phyloP scores from a whole-genome alignment of 1,140 invertebrate genomes.

The Phymorhynchus buccinoides region DNA sequence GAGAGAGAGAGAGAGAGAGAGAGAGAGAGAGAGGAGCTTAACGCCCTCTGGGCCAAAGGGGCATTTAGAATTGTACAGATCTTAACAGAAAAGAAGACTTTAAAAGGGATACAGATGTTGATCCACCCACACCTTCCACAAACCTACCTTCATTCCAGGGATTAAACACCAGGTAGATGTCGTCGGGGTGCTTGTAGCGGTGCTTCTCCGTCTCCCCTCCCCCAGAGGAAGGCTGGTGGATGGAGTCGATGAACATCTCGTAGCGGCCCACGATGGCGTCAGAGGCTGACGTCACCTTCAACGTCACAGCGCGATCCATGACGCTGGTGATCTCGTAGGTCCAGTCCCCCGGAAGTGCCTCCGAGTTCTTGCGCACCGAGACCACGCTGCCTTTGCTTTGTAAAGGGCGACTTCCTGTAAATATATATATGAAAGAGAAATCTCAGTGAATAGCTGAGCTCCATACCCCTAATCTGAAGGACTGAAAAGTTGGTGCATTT shows the following conservation, averaged over 20 bases:
- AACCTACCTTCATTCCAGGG: slow-evolving; percentile 84
- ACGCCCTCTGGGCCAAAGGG: too few species aligned
- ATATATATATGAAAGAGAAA: too few species aligned
- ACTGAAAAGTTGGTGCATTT: too few species aligned
- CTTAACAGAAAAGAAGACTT: too few species aligned
- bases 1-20: slow-evolving; percentile 13
- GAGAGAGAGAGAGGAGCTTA: background rate
- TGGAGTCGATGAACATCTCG: slow-evolving; percentile 66
- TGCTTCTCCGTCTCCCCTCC: slow-evolving; percentile 55
- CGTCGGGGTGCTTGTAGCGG: slow-evolving; percentile 63
- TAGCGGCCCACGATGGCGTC: slow-evolving; percentile 66
- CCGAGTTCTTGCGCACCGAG: slow-evolving; percentile 53
- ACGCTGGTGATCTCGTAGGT: slow-evolving; percentile 56
- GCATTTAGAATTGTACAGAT: too few species aligned
- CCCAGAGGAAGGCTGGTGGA: slow-evolving; percentile 50
- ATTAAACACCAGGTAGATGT: slow-evolving; percentile 87
- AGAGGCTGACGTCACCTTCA: slow-evolving; percentile 59
- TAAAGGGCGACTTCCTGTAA: slow-evolving; percentile 61
- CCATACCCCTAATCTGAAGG: too few species aligned
- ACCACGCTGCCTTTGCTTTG: slow-evolving; percentile 68
- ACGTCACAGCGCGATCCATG: slow-evolving; percentile 55
- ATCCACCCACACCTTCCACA: too few species aligned
- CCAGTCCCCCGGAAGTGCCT: slow-evolving; percentile 53
- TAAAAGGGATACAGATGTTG: too few species aligned
- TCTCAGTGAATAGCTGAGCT: too few species aligned